Conservation (phyloP, 2,113 vertebrate species). For the Salvator merianae region DNA sequence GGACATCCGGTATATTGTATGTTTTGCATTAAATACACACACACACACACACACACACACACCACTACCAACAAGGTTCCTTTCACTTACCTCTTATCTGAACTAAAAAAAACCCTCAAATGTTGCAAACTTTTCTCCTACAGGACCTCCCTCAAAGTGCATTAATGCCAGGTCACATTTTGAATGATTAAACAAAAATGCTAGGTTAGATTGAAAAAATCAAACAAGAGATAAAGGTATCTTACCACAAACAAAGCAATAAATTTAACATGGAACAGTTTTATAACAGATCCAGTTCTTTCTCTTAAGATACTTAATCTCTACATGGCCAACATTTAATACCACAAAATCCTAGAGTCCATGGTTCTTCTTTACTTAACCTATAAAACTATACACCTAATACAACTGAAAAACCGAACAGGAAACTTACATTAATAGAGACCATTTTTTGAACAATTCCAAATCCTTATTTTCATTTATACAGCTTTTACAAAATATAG, state of each 20-base stretch:
- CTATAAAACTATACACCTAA: not conserved
- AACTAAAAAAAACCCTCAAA: no score
- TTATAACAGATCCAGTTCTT: not conserved
- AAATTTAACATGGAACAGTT: not conserved
- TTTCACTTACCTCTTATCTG: no score
- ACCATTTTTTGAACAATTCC: constrained; percentile 13
- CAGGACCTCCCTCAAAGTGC: no score
- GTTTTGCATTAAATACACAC: no score
- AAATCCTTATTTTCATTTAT: not conserved
- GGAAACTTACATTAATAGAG: constrained; percentile 13
- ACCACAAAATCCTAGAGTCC: not conserved
- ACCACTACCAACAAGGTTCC: no score
- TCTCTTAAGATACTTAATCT: not conserved
- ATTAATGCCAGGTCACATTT: no score
- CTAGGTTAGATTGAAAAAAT: constrained; percentile 42
- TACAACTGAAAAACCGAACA: not conserved
- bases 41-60: no score
- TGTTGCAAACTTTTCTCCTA: no score
- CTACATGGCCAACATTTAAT: not conserved
- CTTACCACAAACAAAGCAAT: not conserved
- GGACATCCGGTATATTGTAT: no score
- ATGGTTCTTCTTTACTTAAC: rapidly evolving
- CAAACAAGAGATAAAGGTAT: not conserved
- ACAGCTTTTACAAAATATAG: not conserved
- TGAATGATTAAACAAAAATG: no score